These are phyloP conservation scores for Dolomedes plantarius DNA, from an alignment of 2,888 invertebrate genomes.

Conservation along the genomic window DNA sequence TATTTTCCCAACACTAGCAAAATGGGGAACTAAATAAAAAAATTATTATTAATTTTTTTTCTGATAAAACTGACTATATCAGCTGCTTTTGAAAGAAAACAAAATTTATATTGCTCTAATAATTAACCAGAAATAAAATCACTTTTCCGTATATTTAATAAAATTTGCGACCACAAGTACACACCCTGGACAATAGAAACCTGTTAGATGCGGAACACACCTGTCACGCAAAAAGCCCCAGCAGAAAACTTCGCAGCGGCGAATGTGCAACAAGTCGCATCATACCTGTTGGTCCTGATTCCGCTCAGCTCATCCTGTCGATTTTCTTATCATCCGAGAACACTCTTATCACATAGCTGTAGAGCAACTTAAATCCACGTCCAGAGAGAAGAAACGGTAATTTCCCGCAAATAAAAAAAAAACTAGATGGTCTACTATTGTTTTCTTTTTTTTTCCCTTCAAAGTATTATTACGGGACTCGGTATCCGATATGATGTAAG, in stretches of 20 bases:
- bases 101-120: too few relatives aligned
- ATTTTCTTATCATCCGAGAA: too few relatives aligned
- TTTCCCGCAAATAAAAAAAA: neutral
- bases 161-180: neutral
- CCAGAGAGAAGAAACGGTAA: neutral
- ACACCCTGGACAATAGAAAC: neutral
- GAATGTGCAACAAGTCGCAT: neutral
- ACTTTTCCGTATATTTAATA: too few relatives aligned
- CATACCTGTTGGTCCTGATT: conserved; percentile 3
- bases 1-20: too few relatives aligned
- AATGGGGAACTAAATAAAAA: too few relatives aligned
- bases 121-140: too few relatives aligned
- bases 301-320: neutral
- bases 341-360: neutral
- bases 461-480: neutral
- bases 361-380: neutral
- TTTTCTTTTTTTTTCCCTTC: too few relatives aligned
- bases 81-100: too few relatives aligned
- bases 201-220: neutral
- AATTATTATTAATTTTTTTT: too few relatives aligned
- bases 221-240: neutral
- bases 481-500: conserved; percentile 4
- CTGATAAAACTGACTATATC: too few relatives aligned
- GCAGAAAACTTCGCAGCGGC: neutral
- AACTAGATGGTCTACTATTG: neutral